phyloP scores from a whole-genome alignment of 2,888 invertebrate genomes.

The Philaethria dido region DNA sequence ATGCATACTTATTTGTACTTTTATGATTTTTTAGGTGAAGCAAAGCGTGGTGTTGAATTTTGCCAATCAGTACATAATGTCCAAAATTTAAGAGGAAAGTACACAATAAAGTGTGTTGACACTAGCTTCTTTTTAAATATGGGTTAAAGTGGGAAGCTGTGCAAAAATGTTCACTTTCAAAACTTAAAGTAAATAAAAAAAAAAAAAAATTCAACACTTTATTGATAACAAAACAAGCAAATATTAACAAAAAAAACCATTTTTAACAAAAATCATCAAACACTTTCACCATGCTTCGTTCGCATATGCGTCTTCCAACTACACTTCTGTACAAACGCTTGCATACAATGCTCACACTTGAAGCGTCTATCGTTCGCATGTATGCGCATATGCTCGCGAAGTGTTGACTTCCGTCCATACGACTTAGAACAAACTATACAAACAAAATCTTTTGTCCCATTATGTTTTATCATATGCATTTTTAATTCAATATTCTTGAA shows the following conservation, averaged over 20 bases:
- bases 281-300: conserved; percentile 27
- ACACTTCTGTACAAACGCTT: conserved; percentile 55
- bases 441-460: conserved; percentile 51
- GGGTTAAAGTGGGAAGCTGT: too few species aligned
- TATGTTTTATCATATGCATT: conserved; percentile 62
- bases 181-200: too few species aligned
- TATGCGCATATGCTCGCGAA: conserved; percentile 59
- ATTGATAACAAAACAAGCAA: neutral
- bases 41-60: too few species aligned
- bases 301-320: conserved; percentile 65
- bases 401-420: conserved; percentile 55
- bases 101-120: too few species aligned
- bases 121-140: too few species aligned
- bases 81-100: too few species aligned
- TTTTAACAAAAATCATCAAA: conserved; percentile 5
- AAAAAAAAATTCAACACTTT: neutral
- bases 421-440: conserved; percentile 60
- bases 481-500: conserved; percentile 58
- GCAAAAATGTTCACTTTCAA: too few species aligned
- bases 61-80: too few species aligned
- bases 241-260: neutral
- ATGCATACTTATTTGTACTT: too few species aligned
- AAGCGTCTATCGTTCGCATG: conserved; percentile 53
- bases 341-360: conserved; percentile 52
- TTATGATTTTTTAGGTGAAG: too few species aligned